phyloP scores from a whole-genome alignment of 1,140 invertebrate genomes.

The Helicoverpa zea region DNA sequence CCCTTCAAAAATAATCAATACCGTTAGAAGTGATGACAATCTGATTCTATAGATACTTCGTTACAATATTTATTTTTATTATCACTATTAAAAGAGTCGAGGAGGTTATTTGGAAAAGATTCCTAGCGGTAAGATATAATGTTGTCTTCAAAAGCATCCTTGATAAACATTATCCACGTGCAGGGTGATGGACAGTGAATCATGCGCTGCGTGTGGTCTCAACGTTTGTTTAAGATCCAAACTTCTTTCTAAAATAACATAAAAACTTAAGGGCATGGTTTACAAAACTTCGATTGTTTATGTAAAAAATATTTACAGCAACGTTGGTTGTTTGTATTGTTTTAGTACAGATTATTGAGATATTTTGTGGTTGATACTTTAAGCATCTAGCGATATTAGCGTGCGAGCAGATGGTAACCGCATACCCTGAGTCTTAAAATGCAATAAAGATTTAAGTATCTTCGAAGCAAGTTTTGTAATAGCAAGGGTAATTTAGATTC shows the following conservation, averaged over 20 bases:
- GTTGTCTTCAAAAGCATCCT: conserved; percentile 27
- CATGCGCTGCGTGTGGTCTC: conserved; percentile 54
- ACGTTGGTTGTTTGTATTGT: conserved; percentile 22
- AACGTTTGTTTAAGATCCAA: conserved; percentile 53
- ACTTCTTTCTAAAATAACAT: conserved; percentile 54
- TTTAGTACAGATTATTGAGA: conserved; percentile 23
- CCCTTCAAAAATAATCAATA: too few relatives aligned
- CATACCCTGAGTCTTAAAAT: conserved; percentile 28
- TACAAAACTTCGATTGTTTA: conserved; percentile 52
- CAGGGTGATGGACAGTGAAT: conserved; percentile 47
- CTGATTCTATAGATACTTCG: too few relatives aligned
- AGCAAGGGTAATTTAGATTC: neutral
- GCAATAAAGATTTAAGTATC: conserved; percentile 18
- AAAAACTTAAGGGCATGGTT: conserved; percentile 43
- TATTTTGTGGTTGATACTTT: conserved; percentile 12
- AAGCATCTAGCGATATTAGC: conserved; percentile 22
- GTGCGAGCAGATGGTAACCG: conserved; percentile 32
- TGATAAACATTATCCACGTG: conserved; percentile 40
- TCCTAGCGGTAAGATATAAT: conserved; percentile 20
- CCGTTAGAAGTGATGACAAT: too few relatives aligned
- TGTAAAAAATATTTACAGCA: conserved; percentile 34
- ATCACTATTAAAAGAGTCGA: neutral
- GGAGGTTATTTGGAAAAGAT: neutral
- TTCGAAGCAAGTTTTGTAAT: neutral
- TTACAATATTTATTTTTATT: too few relatives aligned